These are phyloP conservation scores for Campylomormyrus tamandua DNA, from an alignment of 2,113 vertebrate genomes.

Conservation along the genomic window DNA sequence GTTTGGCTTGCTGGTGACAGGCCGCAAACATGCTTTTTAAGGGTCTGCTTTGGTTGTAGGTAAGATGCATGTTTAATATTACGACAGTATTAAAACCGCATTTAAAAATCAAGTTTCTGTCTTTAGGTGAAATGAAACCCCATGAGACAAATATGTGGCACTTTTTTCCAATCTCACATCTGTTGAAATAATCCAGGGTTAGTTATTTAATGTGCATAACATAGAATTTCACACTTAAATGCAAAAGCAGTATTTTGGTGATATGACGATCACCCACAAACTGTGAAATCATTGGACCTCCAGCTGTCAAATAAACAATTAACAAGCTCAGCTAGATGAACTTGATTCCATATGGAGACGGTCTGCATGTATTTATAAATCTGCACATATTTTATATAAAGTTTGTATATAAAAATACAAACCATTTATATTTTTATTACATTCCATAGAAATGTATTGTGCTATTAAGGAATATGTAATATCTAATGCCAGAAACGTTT, in stretches of 20 bases:
- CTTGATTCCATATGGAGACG: not conserved
- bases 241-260: not conserved
- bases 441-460: not conserved
- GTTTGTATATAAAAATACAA: not conserved
- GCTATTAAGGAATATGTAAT: not conserved
- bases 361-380: not conserved
- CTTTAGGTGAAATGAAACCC: not conserved
- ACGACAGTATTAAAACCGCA: not conserved
- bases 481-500: not conserved
- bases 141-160: not conserved
- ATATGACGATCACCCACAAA: not conserved
- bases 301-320: not conserved
- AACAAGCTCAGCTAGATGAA: not conserved
- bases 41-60: not conserved
- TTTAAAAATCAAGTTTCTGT: not conserved
- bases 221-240: not conserved
- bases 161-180: not conserved
- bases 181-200: not conserved
- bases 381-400: not conserved
- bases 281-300: not conserved
- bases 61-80: not conserved
- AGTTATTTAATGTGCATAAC: not conserved
- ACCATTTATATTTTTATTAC: not conserved
- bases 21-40: not conserved
- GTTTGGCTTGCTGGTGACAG: not conserved